Conservation (phyloP, 2,113 vertebrate species). For the Thomomys bottae region DNA sequence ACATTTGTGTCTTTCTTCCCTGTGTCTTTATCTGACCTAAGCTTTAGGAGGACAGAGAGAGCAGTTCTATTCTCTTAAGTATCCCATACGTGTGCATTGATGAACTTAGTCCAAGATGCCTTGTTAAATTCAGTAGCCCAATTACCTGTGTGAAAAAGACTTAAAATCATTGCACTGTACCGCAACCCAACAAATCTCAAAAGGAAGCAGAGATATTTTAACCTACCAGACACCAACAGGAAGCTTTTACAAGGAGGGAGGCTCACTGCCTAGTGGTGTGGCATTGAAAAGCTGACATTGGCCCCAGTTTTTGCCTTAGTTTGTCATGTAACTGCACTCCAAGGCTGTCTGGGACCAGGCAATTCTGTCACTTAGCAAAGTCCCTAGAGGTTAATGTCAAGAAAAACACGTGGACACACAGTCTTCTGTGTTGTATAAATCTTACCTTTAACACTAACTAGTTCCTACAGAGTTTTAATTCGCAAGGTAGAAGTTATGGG, state of each 20-base stretch:
- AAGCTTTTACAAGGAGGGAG: not conserved
- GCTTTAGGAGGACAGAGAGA: not conserved
- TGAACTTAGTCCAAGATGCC: not conserved
- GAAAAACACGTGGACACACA: no score
- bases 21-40: not conserved
- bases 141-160: not conserved
- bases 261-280: not conserved
- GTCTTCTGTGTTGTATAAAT: not conserved
- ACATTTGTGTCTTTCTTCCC: not conserved
- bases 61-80: not conserved
- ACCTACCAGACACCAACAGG: not conserved
- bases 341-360: not conserved
- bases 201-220: not conserved
- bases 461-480: not conserved
- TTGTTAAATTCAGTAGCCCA: not conserved
- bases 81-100: not conserved
- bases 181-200: not conserved
- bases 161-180: not conserved
- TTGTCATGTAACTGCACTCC: not conserved
- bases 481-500: not conserved
- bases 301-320: not conserved
- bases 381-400: fast-evolving
- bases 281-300: not conserved
- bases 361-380: not conserved
- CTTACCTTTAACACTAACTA: not conserved